Evolutionary conservation across 2,888 invertebrate species (phyloP).

Genomic region (Allacma fusca): DNA sequence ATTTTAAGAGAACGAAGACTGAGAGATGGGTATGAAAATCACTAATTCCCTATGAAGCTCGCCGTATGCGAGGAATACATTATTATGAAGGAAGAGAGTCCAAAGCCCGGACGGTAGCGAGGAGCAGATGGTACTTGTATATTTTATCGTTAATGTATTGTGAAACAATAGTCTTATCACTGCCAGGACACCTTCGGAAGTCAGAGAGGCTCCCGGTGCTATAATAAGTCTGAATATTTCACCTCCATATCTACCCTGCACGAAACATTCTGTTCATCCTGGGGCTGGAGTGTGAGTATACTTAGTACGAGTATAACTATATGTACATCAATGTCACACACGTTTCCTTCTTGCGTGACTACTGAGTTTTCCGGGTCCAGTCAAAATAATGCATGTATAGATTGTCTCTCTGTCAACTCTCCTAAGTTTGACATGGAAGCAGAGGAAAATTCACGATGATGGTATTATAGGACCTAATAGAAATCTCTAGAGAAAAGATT

Average conservation of each 20-base stretch:
- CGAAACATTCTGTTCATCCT: background rate
- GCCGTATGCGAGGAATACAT: background rate
- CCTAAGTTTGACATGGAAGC: too few relatives aligned
- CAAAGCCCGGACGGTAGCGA: background rate
- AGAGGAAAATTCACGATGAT: too few relatives aligned
- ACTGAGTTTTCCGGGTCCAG: background rate
- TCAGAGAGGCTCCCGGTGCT: background rate
- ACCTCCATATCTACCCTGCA: constrained; percentile 5
- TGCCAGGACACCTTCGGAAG: constrained; percentile 10
- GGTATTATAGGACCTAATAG: too few relatives aligned
- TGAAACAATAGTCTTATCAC: constrained; percentile 31
- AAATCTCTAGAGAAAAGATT: too few relatives aligned
- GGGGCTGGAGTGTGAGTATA: too few relatives aligned
- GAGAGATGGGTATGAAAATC: background rate
- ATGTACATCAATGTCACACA: background rate
- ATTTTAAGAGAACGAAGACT: background rate
- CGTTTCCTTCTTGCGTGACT: background rate
- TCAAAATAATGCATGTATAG: too few relatives aligned
- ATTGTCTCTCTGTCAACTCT: too few relatives aligned
- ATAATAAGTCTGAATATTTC: background rate
- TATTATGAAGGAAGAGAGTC: background rate
- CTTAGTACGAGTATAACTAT: background rate
- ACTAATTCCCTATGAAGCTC: constrained; percentile 14
- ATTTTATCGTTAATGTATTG: constrained; percentile 16
- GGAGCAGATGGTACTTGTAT: constrained; percentile 37